A percentile compares a stretch with the other conserved stretches of the same genome.
These are phyloP conservation scores for Tinea semifulvella DNA, from an alignment of 2,888 invertebrate genomes.

Conservation along the genomic window DNA sequence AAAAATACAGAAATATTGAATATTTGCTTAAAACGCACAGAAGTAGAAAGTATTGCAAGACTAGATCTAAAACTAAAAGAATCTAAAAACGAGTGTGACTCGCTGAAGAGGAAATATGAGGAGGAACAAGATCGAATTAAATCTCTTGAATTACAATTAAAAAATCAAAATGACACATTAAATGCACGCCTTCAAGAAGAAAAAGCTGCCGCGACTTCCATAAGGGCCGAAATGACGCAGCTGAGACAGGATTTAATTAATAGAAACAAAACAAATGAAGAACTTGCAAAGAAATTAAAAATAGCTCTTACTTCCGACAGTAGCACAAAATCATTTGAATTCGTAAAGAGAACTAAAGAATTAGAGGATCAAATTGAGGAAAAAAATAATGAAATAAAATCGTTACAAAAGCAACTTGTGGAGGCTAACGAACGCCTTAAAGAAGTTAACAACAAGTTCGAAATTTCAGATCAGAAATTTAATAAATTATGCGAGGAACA, in stretches of 20 bases:
- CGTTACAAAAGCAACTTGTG: slow-evolving; percentile 76
- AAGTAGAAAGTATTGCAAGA: slow-evolving; percentile 79
- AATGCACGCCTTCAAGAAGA: slow-evolving; percentile 78
- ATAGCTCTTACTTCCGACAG: slow-evolving; percentile 64
- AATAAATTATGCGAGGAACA: slow-evolving; percentile 69
- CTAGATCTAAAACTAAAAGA: slow-evolving; percentile 81
- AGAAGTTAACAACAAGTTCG: slow-evolving; percentile 86
- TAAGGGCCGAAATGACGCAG: slow-evolving; percentile 67
- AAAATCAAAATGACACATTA: slow-evolving; percentile 73
- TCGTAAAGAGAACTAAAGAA: slow-evolving; percentile 75
- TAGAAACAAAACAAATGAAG: slow-evolving; percentile 70
- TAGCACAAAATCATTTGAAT: slow-evolving; percentile 38
- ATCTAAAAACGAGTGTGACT: slow-evolving; percentile 79
- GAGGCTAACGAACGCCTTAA: slow-evolving; percentile 79
- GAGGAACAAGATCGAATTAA: slow-evolving; percentile 86
- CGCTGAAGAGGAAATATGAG: slow-evolving; percentile 78
- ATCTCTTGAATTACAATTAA: slow-evolving; percentile 73
- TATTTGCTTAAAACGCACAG: slow-evolving; percentile 84
- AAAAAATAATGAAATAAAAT: slow-evolving; percentile 71
- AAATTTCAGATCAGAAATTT: slow-evolving; percentile 65
- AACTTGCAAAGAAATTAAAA: slow-evolving; percentile 75
- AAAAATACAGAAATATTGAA: slow-evolving; percentile 91
- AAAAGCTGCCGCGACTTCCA: slow-evolving; percentile 70
- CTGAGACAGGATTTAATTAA: slow-evolving; percentile 69
- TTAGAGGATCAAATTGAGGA: slow-evolving; percentile 73